Conservation (phyloP, 2,797 vertebrate species). For the Arremon aurantiirostris region DNA sequence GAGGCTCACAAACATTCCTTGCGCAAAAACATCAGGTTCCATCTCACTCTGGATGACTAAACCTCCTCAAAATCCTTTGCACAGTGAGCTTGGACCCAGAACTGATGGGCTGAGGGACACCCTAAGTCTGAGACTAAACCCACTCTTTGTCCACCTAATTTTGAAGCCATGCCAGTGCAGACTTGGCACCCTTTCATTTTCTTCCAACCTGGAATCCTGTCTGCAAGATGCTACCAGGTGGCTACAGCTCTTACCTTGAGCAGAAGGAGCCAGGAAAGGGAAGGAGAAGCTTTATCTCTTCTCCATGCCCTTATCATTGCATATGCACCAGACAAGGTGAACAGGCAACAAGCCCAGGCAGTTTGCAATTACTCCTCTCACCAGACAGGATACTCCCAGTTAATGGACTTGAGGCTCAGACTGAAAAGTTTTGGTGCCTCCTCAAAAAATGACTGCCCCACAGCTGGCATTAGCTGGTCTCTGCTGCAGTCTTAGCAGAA, state of each 20-base stretch:
- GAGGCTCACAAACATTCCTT: background rate
- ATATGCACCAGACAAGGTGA: background rate
- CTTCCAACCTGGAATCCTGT: background rate
- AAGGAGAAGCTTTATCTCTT: background rate
- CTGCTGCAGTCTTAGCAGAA: background rate
- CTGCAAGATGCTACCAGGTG: background rate
- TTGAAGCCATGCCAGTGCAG: fast-evolving
- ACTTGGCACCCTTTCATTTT: background rate
- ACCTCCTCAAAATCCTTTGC: background rate
- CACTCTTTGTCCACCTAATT: background rate
- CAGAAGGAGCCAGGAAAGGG: background rate
- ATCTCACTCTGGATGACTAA: background rate
- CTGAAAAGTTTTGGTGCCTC: background rate
- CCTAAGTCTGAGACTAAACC: background rate
- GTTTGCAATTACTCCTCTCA: background rate
- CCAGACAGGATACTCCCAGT: background rate
- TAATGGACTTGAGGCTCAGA: background rate
- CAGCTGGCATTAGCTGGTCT: background rate
- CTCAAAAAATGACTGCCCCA: background rate
- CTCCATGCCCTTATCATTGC: background rate
- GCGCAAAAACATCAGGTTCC: background rate
- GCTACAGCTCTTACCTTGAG: background rate
- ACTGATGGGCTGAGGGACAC: background rate
- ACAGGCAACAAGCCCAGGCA: background rate
- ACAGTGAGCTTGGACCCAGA: background rate